A percentile compares a stretch with the other conserved stretches of the same genome.
Conservation (phyloP, 2,888 invertebrate genomes). For the Sclerodermus sp. region DNA sequence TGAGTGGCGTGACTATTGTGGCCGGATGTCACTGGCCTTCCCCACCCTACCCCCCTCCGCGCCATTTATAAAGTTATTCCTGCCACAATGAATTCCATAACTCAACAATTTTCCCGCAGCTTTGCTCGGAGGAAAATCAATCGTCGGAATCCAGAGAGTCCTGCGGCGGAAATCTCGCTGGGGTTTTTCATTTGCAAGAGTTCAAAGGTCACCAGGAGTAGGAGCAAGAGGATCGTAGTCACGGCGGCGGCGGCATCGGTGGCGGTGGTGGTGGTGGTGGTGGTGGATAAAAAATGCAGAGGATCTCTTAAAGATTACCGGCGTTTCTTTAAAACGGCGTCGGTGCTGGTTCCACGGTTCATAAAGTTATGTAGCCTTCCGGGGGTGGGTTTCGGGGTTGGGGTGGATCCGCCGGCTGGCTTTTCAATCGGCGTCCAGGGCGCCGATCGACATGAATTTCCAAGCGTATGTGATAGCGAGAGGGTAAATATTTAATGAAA, state of each 20-base stretch:
- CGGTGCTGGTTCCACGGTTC: constrained; percentile 30
- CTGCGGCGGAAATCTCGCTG: no score
- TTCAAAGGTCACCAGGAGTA: no score
- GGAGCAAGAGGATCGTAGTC: no score
- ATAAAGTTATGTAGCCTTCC: constrained; percentile 35
- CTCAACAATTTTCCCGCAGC: constrained; percentile 42
- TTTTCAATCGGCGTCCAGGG: constrained; percentile 47
- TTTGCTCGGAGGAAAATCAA: no score
- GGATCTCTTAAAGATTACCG: no score
- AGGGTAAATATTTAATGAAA: constrained; percentile 54
- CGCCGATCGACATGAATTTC: constrained; percentile 50
- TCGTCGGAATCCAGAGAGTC: no score
- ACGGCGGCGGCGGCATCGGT: no score
- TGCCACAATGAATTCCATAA: no score
- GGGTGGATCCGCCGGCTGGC: constrained; percentile 20
- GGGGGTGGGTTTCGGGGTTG: neutral
- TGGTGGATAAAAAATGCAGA: constrained; percentile 50
- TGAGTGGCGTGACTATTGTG: constrained; percentile 26
- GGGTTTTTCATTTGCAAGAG: no score
- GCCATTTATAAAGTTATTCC: no score
- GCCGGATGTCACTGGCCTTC: constrained; percentile 13
- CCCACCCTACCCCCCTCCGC: no score
- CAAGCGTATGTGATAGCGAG: constrained; percentile 44
- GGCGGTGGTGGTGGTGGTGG: no score
- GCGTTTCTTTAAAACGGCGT: constrained; percentile 2